Evolutionary conservation across 1,140 invertebrate species (phyloP).

Genomic region (Brachionus angularis): DNA sequence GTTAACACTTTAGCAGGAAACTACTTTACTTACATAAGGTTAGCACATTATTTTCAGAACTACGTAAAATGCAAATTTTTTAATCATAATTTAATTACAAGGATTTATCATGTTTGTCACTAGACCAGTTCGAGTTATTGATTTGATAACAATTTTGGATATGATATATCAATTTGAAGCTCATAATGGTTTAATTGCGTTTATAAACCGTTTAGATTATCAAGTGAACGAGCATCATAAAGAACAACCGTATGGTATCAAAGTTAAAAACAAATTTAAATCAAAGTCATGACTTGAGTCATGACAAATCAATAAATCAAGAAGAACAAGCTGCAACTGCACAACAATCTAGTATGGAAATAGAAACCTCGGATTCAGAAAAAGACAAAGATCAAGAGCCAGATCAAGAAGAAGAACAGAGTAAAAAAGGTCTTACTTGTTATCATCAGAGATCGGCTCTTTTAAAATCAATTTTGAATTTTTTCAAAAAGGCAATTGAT

Average conservation of each 20-base stretch:
- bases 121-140: conserved; percentile 81
- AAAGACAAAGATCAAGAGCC: no score
- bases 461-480: conserved; percentile 82
- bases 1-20: no score
- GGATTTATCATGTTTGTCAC: conserved; percentile 89
- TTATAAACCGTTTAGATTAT: conserved; percentile 62
- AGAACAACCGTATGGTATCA: conserved; percentile 73
- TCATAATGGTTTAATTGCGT: conserved; percentile 74
- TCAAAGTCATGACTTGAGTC: no score
- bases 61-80: conserved; percentile 75
- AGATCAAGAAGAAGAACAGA: conserved; percentile 34
- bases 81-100: conserved; percentile 71
- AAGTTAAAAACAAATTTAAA: conserved; percentile 46
- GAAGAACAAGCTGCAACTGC: conserved; percentile 47
- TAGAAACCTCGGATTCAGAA: no score
- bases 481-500: conserved; percentile 73
- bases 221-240: conserved; percentile 77
- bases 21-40: conserved; percentile 76
- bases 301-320: no score
- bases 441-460: conserved; percentile 77
- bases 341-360: conserved; percentile 47
- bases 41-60: conserved; percentile 74
- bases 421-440: conserved; percentile 59
- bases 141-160: conserved; percentile 84
- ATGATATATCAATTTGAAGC: conserved; percentile 84